These are phyloP conservation scores for Drosophila elegans DNA, from an alignment of 1,140 invertebrate genomes.

Conservation along the genomic window DNA sequence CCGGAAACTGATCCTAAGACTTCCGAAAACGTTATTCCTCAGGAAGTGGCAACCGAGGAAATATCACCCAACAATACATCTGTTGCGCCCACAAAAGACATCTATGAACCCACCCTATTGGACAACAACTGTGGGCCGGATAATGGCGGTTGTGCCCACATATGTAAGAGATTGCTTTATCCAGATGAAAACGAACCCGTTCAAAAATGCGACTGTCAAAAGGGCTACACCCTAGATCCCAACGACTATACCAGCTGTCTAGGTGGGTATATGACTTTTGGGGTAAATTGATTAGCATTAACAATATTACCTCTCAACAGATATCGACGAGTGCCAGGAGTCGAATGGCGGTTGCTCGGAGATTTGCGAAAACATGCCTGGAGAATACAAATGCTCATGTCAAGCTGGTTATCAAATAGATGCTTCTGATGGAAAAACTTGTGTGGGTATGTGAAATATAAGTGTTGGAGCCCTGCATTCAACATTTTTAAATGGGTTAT, in stretches of 20 bases:
- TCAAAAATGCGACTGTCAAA: constrained; percentile 69
- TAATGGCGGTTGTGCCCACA: constrained; percentile 79
- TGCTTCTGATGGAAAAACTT: constrained; percentile 58
- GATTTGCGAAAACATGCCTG: constrained; percentile 89
- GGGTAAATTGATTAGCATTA: rapidly evolving
- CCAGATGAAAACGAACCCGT: constrained; percentile 74
- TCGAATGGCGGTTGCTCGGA: constrained; percentile 88
- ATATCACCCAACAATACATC: constrained; percentile 28
- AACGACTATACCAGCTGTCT: constrained; percentile 70
- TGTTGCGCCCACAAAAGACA: constrained; percentile 57
- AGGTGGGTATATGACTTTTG: constrained; percentile 36
- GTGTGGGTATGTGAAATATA: constrained; percentile 74
- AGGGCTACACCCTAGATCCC: constrained; percentile 73
- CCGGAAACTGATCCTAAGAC: too few relatives aligned
- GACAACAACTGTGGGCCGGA: constrained; percentile 70
- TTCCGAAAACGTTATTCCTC: too few relatives aligned
- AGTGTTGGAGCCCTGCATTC: too few relatives aligned
- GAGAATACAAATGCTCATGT: constrained; percentile 90
- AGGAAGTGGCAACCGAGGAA: too few relatives aligned
- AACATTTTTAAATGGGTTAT: too few relatives aligned
- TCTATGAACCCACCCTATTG: constrained; percentile 65
- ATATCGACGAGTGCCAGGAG: constrained; percentile 92
- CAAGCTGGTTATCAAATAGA: constrained; percentile 85
- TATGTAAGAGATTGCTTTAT: constrained; percentile 73
- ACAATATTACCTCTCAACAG: constrained; percentile 64